Conservation (phyloP, 2,888 invertebrate species). For the Drosophila pseudotakahashii region DNA sequence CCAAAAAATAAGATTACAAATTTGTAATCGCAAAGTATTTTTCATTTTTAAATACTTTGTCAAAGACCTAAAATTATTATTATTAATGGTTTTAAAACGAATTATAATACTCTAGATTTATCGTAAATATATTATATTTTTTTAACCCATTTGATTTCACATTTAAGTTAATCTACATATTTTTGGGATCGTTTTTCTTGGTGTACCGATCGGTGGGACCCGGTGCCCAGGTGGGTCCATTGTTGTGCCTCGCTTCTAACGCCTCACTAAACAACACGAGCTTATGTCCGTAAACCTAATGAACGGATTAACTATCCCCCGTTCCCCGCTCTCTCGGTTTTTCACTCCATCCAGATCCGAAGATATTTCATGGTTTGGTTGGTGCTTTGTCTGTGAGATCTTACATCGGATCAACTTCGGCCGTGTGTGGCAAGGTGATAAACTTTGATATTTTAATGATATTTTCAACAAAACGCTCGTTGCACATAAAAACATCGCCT, state of each 20-base stretch:
- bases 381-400: slow-evolving; percentile 37
- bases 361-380: slow-evolving; percentile 22
- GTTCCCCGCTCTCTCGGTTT: slow-evolving; percentile 42
- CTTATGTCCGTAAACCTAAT: slow-evolving; percentile 78
- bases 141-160: no score
- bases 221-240: slow-evolving; percentile 45
- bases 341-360: slow-evolving; percentile 2
- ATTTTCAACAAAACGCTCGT: slow-evolving; percentile 81
- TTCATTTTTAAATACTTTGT: no score
- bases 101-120: no score
- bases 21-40: no score
- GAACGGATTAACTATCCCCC: slow-evolving; percentile 78
- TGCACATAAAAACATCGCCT: slow-evolving; percentile 68
- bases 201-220: slow-evolving; percentile 7
- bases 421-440: slow-evolving; percentile 76
- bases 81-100: no score
- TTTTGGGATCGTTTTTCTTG: background rate
- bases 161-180: no score
- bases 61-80: no score
- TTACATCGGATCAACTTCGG: slow-evolving; percentile 47
- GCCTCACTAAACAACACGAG: slow-evolving; percentile 73
- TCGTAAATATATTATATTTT: no score
- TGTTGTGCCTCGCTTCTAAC: slow-evolving; percentile 68
- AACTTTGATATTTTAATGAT: slow-evolving; percentile 81
- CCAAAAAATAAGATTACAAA: no score